Percentiles rank a stretch among this genome's conserved stretches.
phyloP scores from a whole-genome alignment of 1,140 invertebrate species.

The Venustaconcha ellipsiformis region DNA sequence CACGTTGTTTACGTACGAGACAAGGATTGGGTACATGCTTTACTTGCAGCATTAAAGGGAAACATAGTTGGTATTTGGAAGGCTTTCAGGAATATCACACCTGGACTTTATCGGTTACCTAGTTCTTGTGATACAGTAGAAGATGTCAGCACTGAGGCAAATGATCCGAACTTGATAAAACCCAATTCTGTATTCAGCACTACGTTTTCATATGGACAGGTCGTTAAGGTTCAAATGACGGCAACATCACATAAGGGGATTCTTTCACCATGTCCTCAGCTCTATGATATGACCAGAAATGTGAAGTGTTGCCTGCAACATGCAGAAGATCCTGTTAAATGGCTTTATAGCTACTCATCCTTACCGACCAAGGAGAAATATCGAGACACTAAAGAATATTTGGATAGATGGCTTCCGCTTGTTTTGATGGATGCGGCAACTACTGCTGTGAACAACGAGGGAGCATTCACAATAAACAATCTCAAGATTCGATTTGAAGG shows the following conservation, averaged over 20 bases:
- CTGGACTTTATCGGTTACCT: background rate
- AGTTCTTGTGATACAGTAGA: conserved; percentile 9
- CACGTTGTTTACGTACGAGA: conserved; percentile 8
- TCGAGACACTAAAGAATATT: conserved; percentile 23
- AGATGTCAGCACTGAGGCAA: conserved; percentile 23
- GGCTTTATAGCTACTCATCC: conserved; percentile 20
- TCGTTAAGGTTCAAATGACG: conserved; percentile 35
- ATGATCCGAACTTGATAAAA: background rate
- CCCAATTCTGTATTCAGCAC: conserved; percentile 29
- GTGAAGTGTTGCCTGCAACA: conserved; percentile 41
- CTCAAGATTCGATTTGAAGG: conserved; percentile 11
- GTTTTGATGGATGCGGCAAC: conserved; percentile 45
- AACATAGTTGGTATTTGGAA: conserved; percentile 9
- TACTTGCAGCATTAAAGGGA: conserved; percentile 6
- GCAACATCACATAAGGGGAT: conserved; percentile 28
- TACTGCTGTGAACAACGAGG: conserved; percentile 20
- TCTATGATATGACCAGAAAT: conserved; percentile 39
- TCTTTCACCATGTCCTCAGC: conserved; percentile 30
- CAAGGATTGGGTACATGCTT: conserved; percentile 16
- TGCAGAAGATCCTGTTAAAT: conserved; percentile 35
- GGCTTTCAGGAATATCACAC: conserved; percentile 1
- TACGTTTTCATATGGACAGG: conserved; percentile 33
- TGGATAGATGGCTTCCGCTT: conserved; percentile 35
- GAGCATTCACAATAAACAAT: conserved; percentile 28
- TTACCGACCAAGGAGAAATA: conserved; percentile 14